These are phyloP conservation scores for Caenorhabditis drosophilae DNA, from an alignment of 2,888 invertebrate species.

Conservation along the genomic window DNA sequence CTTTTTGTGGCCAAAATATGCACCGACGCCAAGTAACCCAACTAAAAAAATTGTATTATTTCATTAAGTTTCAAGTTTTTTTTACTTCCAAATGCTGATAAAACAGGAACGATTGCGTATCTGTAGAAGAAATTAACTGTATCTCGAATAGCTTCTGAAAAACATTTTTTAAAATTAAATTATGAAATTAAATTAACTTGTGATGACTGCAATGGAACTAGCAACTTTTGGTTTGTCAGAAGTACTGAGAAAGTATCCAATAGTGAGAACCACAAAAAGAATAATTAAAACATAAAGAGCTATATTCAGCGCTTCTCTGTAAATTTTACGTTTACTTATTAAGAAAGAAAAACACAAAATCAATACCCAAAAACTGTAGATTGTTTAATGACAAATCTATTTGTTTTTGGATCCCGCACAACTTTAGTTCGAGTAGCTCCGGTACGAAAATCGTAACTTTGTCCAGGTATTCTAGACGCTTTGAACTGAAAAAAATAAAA, in stretches of 20 bases:
- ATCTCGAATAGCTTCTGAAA: constrained; percentile 42
- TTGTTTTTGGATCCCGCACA: constrained; percentile 31
- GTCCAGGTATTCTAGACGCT: constrained; percentile 29
- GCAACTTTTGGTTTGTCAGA: constrained; percentile 20
- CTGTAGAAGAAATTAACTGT: constrained; percentile 53
- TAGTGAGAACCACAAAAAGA: constrained; percentile 32
- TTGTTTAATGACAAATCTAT: constrained; percentile 35
- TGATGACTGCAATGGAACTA: constrained; percentile 4
- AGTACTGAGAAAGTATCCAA: constrained; percentile 34
- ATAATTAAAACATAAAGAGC: constrained; percentile 37
- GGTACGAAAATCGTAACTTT: constrained; percentile 43
- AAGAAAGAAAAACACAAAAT: too few relatives aligned
- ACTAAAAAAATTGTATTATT: constrained; percentile 20
- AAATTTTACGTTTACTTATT: constrained; percentile 1
- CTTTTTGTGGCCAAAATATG: constrained; percentile 42
- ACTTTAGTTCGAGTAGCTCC: constrained; percentile 37
- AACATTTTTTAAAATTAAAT: neutral
- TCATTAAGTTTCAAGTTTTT: constrained; percentile 3
- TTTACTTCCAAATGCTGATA: constrained; percentile 8
- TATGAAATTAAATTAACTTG: constrained; percentile 8
- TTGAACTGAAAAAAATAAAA: constrained; percentile 25
- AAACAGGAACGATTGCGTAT: constrained; percentile 56
- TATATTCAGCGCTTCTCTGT: constrained; percentile 29
- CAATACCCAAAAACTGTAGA: constrained; percentile 24
- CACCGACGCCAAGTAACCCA: constrained; percentile 21